Evolutionary conservation across 92 coral and sea anemone genomes (phyloP), one percentile per base, ranked within the genome.

Genomic region (Umimayanthus chanpuru): DNA sequence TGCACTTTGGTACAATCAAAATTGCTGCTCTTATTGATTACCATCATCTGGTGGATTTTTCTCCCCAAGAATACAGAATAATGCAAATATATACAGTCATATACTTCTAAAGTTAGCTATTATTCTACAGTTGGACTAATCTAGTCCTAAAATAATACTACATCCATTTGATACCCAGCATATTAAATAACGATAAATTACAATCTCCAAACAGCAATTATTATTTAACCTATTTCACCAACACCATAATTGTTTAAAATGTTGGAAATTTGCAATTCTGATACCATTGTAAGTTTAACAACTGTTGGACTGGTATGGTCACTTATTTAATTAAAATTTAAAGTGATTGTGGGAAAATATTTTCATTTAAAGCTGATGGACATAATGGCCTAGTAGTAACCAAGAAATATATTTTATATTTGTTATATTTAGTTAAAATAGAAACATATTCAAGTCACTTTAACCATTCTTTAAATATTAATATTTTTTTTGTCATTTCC

Each of bases 201-300:
- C n/a, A 26, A 71, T 32, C 49, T 38, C 28, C 12, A 9, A 75
- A 40, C 26, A 39, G 39, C 49, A 73, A 30, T 73, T 9, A 15
- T 61, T 61, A 20, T 61, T 61, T 61, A 9, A 26, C 68, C 68
- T 75, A 36, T 3, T n/a, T 39, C 15, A 75, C 79, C 50, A 75
- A 39, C 79, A 73, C 78, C 41, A 73, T 32, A 75, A 75, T 10
- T 75, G 79, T 75, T 39, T 75, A 39, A 5, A 75, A 9, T 73
- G 41, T 75, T 75, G 79, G 79, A 75, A 73, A 75, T 39, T 75
- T 18, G 50, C 79, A 75, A 75, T 75, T 75, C 49, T 30, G 50
- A 36, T n/a, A n/a, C n/a, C n/a, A n/a, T 75, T 75, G 50, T n/a
- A 39, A 16, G 11, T 61, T 61, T 61, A 61, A 18, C n/a, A 75